Percentiles rank a stretch among this genome's conserved stretches.
These are phyloP conservation scores for Euphonia xanthogaster DNA, from an alignment of 2,797 vertebrate genomes.

Conservation along the genomic window DNA sequence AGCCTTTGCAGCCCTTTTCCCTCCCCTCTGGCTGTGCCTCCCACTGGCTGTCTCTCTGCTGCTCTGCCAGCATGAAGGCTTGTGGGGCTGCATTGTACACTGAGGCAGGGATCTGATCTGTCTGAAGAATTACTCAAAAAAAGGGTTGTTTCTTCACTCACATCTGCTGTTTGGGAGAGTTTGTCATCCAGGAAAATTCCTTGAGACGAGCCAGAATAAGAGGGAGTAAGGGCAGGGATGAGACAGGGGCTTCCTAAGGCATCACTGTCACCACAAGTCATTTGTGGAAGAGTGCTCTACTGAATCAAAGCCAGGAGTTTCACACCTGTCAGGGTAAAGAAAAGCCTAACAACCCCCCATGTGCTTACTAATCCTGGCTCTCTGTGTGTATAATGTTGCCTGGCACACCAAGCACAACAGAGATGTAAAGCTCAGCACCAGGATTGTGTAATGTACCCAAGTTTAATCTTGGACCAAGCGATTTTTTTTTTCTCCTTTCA, in stretches of 20 bases:
- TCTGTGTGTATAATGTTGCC: background rate
- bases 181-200: background rate
- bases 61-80: background rate
- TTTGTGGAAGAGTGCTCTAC: background rate
- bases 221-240: background rate
- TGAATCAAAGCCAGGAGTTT: background rate
- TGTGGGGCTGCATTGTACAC: background rate
- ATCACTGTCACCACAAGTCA: background rate
- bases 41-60: rapidly evolving
- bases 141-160: background rate
- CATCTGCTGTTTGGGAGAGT: background rate
- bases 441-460: background rate
- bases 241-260: background rate
- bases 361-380: background rate
- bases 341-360: background rate
- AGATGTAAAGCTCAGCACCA: background rate
- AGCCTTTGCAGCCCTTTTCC: background rate
- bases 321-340: background rate
- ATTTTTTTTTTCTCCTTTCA: background rate
- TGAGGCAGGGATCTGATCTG: background rate
- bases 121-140: background rate
- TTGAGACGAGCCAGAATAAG: rapidly evolving
- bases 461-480: background rate
- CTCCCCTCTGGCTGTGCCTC: background rate
- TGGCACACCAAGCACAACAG: background rate